Base-by-base conservation (phyloP, 1,140 invertebrate species). In the Daktulosphaira vitifoliae region DNA sequence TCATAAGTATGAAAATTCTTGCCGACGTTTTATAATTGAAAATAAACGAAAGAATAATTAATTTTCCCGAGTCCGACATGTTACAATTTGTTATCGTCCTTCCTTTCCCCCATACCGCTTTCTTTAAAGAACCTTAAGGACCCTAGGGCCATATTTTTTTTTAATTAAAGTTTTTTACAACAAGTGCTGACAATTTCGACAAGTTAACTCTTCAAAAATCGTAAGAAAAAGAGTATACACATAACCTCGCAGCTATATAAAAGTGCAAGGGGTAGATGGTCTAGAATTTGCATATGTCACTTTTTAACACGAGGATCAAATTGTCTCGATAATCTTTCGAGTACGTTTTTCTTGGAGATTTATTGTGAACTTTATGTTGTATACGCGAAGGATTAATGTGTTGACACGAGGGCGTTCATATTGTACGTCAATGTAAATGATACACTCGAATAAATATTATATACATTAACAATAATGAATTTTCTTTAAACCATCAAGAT, bases 31-130 rank as follows among this genome's bases (percentile, higher is more conserved):
- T 62, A 62, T 62, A 62, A 62, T 62, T 62, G 56, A 62, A 62
- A 62, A 62, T 62, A 62, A 62, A 62, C 56, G 56, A 62, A 62
- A 48, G 56, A 62, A 62, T 62, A 62, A 62, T 62, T 62, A 62
- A 62, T 62, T 62, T 62, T 62, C 42, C 56, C 42, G 39, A 25
- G 56, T 62, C 56, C 56, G 56, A 62, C 56, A 62, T 62, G 56
- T 62, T 62, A 46, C 56, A 62, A 62, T 62, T 62, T 62, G 56
- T 62, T 62, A 62, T 62, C 42, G 56, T 62, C 42, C 23, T 56
- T 38, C 53, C n/a, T 29, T 11, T 16, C 9, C 51, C 11, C 5
- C 11, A 11, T 11, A 11, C 29, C 25, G 42, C 13, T 18, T 39
- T 62, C 38, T 62, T 62, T 59, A 48, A 62, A 46, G 56, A 62